Evolutionary conservation across 1,140 invertebrate species (phyloP).

Genomic region (Ditylenchus dipsaci): DNA sequence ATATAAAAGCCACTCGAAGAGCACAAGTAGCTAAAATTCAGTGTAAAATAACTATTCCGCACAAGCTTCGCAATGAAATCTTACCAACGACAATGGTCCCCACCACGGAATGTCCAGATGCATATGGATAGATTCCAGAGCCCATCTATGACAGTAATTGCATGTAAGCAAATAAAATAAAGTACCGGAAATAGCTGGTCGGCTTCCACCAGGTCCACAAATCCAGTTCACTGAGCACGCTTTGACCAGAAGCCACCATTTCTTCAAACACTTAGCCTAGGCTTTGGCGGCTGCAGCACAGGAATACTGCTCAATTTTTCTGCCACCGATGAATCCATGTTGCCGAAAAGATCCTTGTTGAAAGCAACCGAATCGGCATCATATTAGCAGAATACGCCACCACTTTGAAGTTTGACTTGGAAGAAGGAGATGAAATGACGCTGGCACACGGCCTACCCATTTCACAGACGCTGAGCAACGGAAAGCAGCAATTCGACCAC

Average conservation of each 20-base stretch:
- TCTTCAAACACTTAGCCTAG: slow-evolving; percentile 26
- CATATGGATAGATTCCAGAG: slow-evolving; percentile 27
- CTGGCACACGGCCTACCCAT: no score
- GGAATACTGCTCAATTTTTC: slow-evolving; percentile 1
- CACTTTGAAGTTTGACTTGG: no score
- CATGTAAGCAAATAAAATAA: background rate
- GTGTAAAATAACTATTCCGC: background rate
- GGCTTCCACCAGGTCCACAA: slow-evolving; percentile 40
- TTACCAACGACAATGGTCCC: slow-evolving; percentile 31
- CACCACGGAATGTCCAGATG: slow-evolving; percentile 39
- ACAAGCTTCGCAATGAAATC: background rate
- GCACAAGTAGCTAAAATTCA: slow-evolving; percentile 43
- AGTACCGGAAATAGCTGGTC: slow-evolving; percentile 30
- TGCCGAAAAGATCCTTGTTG: slow-evolving; percentile 2
- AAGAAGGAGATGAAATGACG: no score
- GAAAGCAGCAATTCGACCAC: no score
- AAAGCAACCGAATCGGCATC: background rate
- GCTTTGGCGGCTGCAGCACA: slow-evolving; percentile 12
- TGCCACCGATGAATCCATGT: background rate
- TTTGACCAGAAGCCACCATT: slow-evolving; percentile 23
- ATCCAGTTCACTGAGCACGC: slow-evolving; percentile 33
- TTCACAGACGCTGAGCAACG: no score
- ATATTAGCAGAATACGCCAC: no score
- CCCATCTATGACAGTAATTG: slow-evolving; percentile 8
- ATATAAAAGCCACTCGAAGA: slow-evolving; percentile 43